phyloP scores from a whole-genome alignment of 2,888 invertebrate genomes.

The Synanthedon andrenaeformis region DNA sequence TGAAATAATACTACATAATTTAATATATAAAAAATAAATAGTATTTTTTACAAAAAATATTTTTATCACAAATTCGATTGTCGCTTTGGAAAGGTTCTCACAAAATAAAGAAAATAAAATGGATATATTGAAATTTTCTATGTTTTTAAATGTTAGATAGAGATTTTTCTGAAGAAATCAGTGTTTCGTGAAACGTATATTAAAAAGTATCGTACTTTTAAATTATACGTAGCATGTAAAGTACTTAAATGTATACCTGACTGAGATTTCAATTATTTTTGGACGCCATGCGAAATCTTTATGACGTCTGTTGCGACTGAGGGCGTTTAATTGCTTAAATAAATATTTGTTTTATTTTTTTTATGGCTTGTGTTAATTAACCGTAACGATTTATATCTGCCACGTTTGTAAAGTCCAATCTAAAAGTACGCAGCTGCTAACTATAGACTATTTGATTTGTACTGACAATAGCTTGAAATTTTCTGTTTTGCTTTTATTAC shows the following conservation, averaged over 20 bases:
- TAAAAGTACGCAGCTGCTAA: too few species aligned
- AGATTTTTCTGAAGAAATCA: too few species aligned
- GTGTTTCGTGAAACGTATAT: neutral
- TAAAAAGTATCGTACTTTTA: neutral
- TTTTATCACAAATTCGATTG: too few species aligned
- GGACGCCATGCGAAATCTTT: slow-evolving; percentile 18
- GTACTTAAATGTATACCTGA: neutral
- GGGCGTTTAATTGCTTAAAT: slow-evolving; percentile 40
- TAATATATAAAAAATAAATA: neutral
- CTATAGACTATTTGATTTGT: too few species aligned
- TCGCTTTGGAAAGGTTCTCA: too few species aligned
- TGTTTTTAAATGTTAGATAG: too few species aligned
- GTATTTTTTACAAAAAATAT: too few species aligned
- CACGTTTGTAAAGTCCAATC: too few species aligned
- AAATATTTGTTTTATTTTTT: slow-evolving; percentile 32
- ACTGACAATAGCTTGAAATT: too few species aligned
- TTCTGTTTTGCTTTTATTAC: too few species aligned
- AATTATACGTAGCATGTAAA: neutral
- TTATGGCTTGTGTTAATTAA: slow-evolving; percentile 18
- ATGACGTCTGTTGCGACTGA: slow-evolving; percentile 21
- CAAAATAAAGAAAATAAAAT: too few species aligned
- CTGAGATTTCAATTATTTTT: slow-evolving; percentile 32
- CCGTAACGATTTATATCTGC: neutral
- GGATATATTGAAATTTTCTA: too few species aligned
- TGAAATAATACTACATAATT: neutral